These are phyloP conservation scores for Carapus acus DNA, from an alignment of 2,797 vertebrate genomes.

Conservation along the genomic window DNA sequence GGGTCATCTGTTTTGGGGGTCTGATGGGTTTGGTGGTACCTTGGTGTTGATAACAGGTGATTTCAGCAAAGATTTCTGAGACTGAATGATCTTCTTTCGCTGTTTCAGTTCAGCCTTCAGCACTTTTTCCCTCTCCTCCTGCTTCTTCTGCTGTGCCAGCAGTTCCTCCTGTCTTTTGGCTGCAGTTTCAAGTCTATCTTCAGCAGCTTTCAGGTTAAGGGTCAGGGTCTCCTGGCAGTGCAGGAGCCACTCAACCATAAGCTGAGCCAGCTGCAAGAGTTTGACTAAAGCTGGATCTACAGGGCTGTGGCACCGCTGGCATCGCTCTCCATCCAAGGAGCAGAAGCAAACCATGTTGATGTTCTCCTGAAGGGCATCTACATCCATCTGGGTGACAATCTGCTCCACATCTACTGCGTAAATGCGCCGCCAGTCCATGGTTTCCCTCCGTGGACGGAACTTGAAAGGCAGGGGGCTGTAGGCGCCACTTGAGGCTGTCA, in stretches of 20 bases:
- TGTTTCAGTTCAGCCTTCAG: slow-evolving; percentile 84
- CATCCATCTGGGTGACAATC: slow-evolving; percentile 83
- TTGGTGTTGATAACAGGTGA: slow-evolving; percentile 75
- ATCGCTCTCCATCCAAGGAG: slow-evolving; percentile 84
- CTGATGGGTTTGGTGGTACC: too few species aligned
- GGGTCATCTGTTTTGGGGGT: too few species aligned
- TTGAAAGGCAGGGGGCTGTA: slow-evolving; percentile 69
- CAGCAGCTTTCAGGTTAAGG: slow-evolving; percentile 69
- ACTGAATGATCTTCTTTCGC: slow-evolving; percentile 83
- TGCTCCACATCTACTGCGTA: slow-evolving; percentile 81
- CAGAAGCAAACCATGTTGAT: slow-evolving; percentile 87
- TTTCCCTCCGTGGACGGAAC: slow-evolving; percentile 82
- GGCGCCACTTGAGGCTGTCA: slow-evolving; percentile 52
- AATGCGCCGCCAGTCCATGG: slow-evolving; percentile 90
- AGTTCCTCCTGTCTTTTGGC: slow-evolving; percentile 71
- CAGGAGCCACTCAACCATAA: slow-evolving; percentile 91
- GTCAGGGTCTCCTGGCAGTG: slow-evolving; percentile 88
- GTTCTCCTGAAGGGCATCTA: slow-evolving; percentile 84
- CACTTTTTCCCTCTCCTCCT: slow-evolving; percentile 68
- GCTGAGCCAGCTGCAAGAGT: slow-evolving; percentile 86
- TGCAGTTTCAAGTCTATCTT: slow-evolving; percentile 72
- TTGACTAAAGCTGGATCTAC: slow-evolving; percentile 87
- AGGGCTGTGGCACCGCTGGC: slow-evolving; percentile 83
- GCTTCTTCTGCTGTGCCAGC: slow-evolving; percentile 66
- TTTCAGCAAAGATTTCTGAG: slow-evolving; percentile 84